phyloP scores from a whole-genome alignment of 1,140 invertebrate species.

The Heliconius congener region DNA sequence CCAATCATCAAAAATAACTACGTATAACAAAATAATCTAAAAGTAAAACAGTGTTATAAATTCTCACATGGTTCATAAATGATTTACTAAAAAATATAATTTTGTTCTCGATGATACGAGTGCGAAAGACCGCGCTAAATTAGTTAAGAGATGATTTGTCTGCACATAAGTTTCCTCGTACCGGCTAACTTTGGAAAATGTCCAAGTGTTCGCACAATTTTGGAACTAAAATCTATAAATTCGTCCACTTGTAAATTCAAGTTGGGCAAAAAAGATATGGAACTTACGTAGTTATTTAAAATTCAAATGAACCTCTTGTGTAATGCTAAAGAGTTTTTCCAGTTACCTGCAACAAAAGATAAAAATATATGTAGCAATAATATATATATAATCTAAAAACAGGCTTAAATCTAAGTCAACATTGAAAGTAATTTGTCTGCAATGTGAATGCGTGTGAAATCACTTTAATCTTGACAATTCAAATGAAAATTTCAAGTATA shows the following conservation, averaged over 20 bases:
- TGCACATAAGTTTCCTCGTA: slow-evolving; percentile 42
- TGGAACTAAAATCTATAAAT: slow-evolving; percentile 52
- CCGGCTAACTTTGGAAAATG: slow-evolving; percentile 54
- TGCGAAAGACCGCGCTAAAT: slow-evolving; percentile 11
- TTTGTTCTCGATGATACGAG: not conserved
- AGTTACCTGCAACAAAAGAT: slow-evolving; percentile 45
- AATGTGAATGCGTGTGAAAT: slow-evolving; percentile 33
- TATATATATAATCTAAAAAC: slow-evolving; percentile 18
- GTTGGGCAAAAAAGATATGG: slow-evolving; percentile 4
- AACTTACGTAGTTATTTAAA: slow-evolving; percentile 38
- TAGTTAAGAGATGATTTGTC: slow-evolving; percentile 45
- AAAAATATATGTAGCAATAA: slow-evolving; percentile 18
- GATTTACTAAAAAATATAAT: not conserved
- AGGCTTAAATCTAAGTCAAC: slow-evolving; percentile 15
- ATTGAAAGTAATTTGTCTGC: slow-evolving; percentile 29
- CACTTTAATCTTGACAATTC: slow-evolving; percentile 34
- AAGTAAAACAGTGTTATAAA: too few relatives aligned
- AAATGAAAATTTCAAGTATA: slow-evolving; percentile 30
- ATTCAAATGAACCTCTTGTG: slow-evolving; percentile 33
- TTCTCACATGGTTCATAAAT: not conserved
- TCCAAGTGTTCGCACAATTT: slow-evolving; percentile 59
- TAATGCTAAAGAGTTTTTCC: slow-evolving; percentile 25
- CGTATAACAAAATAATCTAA: too few relatives aligned
- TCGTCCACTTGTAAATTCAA: slow-evolving; percentile 30
- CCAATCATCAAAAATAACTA: too few relatives aligned